Base-by-base conservation (phyloP, 2,797 vertebrate genomes). In the Apodemus agrarius region DNA sequence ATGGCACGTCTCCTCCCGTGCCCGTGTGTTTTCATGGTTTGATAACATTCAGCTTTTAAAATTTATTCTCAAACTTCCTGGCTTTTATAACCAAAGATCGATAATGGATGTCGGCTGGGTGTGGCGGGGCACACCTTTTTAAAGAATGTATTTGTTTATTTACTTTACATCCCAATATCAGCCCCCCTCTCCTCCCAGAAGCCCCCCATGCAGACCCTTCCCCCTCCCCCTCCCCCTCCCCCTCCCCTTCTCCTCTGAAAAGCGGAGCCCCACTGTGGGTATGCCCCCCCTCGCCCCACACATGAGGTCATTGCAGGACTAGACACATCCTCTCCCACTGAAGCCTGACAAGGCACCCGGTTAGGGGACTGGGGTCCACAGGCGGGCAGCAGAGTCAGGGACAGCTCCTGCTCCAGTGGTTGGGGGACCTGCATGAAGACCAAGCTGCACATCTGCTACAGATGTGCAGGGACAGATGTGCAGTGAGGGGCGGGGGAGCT, bases 11-110 rank as follows among this genome's bases (percentile, higher is more conserved):
- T 78, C 94, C 79, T 65, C 46, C 74, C 0, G 26, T 49, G 2
- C 13, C 24, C 0, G 0, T 34, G 14, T 93, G 17, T 69, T 89
- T 80, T 89, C 40, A 59, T 91, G 34, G 17, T n/a, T 78, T 40
- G 49, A 6, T 54, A 52, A n/a, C 59, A 24, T 9, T 78, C 46
- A 37, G 26, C 54, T 88, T 87, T 94, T 65, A 46, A 87, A 87
- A 79, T 40, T 26, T 72, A 24, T 92, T 93, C 84, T 95, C 82
- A 80, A 74, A 82, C 57, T 85, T 57, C 17, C 46, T 85, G 34
- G 13, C 26, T 63, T 93, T 95, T 92, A 54, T 84, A 95, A 43
- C 83, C 40, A 65, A 31, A 34, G 65, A 67, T 67, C 29, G 31
- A 14, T 67, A 67, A 67, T 34, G 12, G 31, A 34, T 31, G 65